Conservation (phyloP, 2,888 invertebrate genomes). For the Tetanocera ferruginea region DNA sequence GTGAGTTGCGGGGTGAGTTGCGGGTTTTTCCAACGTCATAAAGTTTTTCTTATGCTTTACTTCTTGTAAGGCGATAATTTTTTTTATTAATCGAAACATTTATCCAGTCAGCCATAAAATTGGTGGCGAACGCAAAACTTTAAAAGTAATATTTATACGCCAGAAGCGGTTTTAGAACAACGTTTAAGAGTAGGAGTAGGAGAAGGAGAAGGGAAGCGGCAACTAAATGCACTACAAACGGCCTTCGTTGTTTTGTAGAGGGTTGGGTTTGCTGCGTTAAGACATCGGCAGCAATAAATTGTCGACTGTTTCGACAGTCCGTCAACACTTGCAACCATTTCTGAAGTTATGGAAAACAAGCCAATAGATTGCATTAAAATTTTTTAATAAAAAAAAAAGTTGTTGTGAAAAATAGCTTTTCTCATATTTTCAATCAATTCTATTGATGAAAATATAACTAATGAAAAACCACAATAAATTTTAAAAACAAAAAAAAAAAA, state of each 20-base stretch:
- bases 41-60: background rate
- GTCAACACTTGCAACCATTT: no score
- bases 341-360: no score
- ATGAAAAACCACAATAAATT: no score
- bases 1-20: background rate
- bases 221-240: no score
- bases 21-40: background rate
- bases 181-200: background rate
- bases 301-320: background rate
- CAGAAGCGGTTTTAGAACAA: background rate
- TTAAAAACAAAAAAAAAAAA: no score
- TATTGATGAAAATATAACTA: no score
- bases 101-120: conserved; percentile 14
- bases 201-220: background rate
- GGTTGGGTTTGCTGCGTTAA: background rate
- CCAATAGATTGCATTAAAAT: no score
- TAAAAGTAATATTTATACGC: background rate
- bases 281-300: background rate
- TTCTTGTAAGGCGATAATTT: background rate
- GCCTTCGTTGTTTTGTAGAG: no score
- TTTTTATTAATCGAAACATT: conserved; percentile 10
- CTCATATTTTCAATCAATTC: no score
- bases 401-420: no score
- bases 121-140: conserved; percentile 1
- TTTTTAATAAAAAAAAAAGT: no score